Evolutionary conservation across 2,888 invertebrate genomes (phyloP).

Genomic region (Mongoloraphidia duomilia): DNA sequence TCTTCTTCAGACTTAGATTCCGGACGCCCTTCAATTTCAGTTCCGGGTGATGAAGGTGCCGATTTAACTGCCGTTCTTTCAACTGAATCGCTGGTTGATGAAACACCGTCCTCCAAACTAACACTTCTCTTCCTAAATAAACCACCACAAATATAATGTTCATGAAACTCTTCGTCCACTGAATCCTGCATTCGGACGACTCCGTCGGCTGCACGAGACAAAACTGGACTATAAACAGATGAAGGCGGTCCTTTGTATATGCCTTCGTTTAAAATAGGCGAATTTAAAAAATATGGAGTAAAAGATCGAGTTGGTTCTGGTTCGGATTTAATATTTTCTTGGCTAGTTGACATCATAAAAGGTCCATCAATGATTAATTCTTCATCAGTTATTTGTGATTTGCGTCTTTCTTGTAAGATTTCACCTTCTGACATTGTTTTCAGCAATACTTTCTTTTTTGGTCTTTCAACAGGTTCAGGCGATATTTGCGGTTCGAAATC

Average conservation of each 20-base stretch:
- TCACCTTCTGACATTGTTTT: constrained; percentile 74
- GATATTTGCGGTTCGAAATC: constrained; percentile 70
- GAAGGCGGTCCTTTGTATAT: constrained; percentile 30
- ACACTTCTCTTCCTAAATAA: constrained; percentile 56
- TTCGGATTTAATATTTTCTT: constrained; percentile 38
- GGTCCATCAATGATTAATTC: constrained; percentile 32
- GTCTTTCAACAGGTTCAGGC: constrained; percentile 30
- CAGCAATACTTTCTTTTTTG: constrained; percentile 38
- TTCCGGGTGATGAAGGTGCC: constrained; percentile 47
- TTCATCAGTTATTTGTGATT: constrained; percentile 32
- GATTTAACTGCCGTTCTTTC: constrained; percentile 34
- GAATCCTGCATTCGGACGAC: constrained; percentile 27
- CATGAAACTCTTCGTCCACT: constrained; percentile 63
- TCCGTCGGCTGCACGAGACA: neutral
- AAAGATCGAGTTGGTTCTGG: constrained; percentile 19
- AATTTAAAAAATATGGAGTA: constrained; percentile 34
- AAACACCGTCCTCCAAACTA: constrained; percentile 45
- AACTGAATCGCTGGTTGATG: constrained; percentile 25
- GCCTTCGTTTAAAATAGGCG: constrained; percentile 43
- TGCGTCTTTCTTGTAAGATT: constrained; percentile 47
- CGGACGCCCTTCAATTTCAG: constrained; percentile 17
- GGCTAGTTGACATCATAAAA: constrained; percentile 42
- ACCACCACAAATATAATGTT: constrained; percentile 62
- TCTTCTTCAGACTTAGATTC: constrained; percentile 31
- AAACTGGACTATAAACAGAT: constrained; percentile 1